Evolutionary conservation across 2,113 vertebrate genomes (phyloP), one percentile per base, ranked within the genome.

Genomic region (Murina feae): DNA sequence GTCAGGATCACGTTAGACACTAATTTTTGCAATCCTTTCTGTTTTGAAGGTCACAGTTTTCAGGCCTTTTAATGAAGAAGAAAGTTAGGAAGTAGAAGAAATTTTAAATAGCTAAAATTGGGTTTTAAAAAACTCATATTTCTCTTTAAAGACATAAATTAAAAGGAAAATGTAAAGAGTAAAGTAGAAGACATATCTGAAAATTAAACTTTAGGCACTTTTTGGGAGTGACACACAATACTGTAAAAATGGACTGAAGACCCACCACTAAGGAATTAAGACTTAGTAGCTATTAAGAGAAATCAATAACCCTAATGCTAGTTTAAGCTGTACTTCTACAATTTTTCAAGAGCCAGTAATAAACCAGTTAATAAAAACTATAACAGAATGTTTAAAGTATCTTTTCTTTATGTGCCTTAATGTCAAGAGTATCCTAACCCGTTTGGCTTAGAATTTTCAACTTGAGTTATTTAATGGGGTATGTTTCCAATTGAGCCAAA

Each of bases 11-110:
- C 80, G 21, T 65, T 16, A 79, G 47, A 51, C 35, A 69, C 23
- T 78, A 78, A 90, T 51, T 92, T 86, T 51, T 93, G 7, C 1
- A 58, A 63, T 88, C 23, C 23, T 90, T 88, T 91, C 58, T 58
- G 85, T 94, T 96, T 87, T 86, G 69, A 95, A 86, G 30, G 39
- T 96, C 95, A 97, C 93, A 94, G 96, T 96, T 95, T 95, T 88
- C 69, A 95, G 93, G 90, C 74, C 76, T 97, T 97, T 85, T 66
- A 79, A 85, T 83, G 47, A 92, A 95, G 91, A 93, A 30, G 32
- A 83, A 89, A 75, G 9, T 12, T 55, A 80, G 35, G 30, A 37
- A 90, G 39, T 25, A 66, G 42, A 80, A 91, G 75, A 82, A 95
- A 95, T 74, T 63, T 76, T 84, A 91, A 93, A 95, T 35, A 82